Evolutionary conservation across 2,797 vertebrate species (phyloP), one percentile per base, ranked within the genome.

Genomic region (Eulemur rubriventer): DNA sequence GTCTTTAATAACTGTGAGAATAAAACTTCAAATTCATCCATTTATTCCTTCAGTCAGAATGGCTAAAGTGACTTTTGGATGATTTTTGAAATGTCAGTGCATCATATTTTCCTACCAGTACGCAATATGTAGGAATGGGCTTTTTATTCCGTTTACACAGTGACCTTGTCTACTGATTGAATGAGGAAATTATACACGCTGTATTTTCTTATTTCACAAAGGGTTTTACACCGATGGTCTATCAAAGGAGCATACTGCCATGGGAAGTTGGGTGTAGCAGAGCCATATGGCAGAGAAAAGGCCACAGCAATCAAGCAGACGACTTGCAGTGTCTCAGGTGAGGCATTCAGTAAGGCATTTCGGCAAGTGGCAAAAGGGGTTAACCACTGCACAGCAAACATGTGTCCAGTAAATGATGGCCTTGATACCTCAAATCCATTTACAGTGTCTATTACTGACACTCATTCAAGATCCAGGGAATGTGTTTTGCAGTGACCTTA

Each of bases 101-200:
- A 89, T 97, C 92, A 46, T 97, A 96, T 97, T 98, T 98, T 96
- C 93, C 73, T 89, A 94, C 96, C 83, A 83, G 96, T 14, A 41
- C 7, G 2, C 96, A 98, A 96, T 97, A 98, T 57, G 89, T 92
- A 94, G 97, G 97, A 98, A 98, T 96, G 96, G 85, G 79, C 94
- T 98, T 98, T 96, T 97, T 98, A 97, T 94, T 97, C 96, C 92
- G 91, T 98, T 98, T 98, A 97, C 50, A 95, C 88, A 96, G 83
- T 98, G 98, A 98, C 97, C 96, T 98, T 98, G 98, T 97, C 97
- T 97, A 89, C 93, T 98, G 98, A 98, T 97, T 98, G 98, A 98
- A 98, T 98, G 97, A 98, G 96, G 96, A 98, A 98, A 98, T 98
- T 98, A 98, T 97, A 98, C 97, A 98, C 97, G 96, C 95, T 97